Conservation (phyloP, 2,113 vertebrate genomes). For the Eudyptes chrysolophus region DNA sequence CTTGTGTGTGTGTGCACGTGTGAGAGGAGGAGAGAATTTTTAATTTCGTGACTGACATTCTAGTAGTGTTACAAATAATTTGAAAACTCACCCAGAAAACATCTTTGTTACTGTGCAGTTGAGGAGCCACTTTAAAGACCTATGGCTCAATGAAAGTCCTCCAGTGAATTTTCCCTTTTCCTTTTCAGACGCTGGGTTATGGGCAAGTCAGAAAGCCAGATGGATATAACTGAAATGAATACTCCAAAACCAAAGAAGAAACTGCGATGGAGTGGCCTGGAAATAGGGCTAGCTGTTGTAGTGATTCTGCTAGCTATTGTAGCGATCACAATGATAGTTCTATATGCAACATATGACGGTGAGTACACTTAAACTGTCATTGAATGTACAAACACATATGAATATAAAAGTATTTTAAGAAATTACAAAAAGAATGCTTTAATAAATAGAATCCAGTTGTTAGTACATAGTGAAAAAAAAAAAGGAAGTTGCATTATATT, state of each 20-base stretch:
- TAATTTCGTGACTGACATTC: not conserved
- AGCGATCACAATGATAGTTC: constrained; percentile 83
- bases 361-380: not conserved
- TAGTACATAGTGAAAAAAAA: not conserved
- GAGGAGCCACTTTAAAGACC: not conserved
- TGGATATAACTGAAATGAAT: constrained; percentile 90
- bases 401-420: not conserved
- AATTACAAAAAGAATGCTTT: not conserved
- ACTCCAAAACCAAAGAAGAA: constrained; percentile 87
- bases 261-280: constrained; percentile 83
- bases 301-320: constrained; percentile 84
- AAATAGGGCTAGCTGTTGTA: constrained; percentile 85
- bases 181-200: constrained; percentile 83
- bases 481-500: not conserved
- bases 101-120: not conserved
- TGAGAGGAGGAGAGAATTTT: not conserved
- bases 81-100: not conserved
- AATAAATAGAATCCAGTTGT: not conserved
- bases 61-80: not conserved
- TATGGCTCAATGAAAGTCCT: not conserved
- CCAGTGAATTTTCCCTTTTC: not conserved
- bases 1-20: no score
- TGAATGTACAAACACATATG: not conserved
- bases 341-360: constrained; percentile 87
- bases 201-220: constrained; percentile 88